Conservation (phyloP, 1,140 invertebrate species). For the Tetragonula clypearis region DNA sequence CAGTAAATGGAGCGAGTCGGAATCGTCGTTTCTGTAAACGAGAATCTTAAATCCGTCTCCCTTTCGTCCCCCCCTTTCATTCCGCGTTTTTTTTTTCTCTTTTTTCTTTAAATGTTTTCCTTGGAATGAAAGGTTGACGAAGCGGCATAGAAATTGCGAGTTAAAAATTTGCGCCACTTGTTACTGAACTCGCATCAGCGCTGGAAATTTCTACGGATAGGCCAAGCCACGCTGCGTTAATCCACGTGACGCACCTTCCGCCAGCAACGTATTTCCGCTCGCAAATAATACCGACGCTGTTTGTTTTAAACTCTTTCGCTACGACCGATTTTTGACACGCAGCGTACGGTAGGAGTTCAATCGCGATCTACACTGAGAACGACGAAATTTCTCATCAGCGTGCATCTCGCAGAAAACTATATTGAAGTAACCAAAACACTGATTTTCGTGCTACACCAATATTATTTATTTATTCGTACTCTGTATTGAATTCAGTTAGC, state of each 20-base stretch:
- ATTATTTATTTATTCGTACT: no score
- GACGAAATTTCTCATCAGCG: no score
- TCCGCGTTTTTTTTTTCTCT: background rate
- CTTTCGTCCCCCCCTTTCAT: background rate
- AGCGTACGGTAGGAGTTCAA: no score
- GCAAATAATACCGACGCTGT: conserved; percentile 1
- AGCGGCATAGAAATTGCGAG: background rate
- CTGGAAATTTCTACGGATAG: background rate
- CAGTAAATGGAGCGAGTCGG: background rate
- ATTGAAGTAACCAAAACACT: no score
- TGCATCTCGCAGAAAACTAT: no score
- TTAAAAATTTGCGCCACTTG: background rate
- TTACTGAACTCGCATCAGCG: background rate
- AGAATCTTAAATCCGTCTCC: background rate
- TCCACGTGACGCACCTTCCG: background rate
- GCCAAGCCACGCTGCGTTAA: background rate
- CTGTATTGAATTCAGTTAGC: no score
- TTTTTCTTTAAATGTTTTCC: no score
- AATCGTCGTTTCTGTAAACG: background rate
- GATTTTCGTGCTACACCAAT: no score
- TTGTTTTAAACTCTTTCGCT: background rate
- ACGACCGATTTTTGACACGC: no score
- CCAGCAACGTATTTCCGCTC: no score
- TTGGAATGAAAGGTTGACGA: background rate
- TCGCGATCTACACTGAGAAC: no score